Base-by-base conservation (phyloP, 1,140 invertebrate genomes). In the Drosophila pandora region DNA sequence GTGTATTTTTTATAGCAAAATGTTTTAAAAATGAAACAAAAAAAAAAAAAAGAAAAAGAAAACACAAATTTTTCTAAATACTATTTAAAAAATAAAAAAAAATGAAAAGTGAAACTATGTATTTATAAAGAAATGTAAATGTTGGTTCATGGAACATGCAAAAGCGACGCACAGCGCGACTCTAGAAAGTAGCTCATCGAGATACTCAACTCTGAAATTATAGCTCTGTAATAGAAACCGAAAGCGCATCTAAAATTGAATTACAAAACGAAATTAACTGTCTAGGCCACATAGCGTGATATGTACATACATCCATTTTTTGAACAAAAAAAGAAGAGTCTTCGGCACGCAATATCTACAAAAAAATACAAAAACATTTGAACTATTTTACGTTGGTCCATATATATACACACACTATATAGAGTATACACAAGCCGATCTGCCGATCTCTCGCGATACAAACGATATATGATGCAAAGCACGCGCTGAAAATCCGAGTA, bases 1-100 rank as follows among this genome's bases (percentile, higher is more conserved):
- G 76, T 74, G 71, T 75, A 85, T 87, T 87, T 85, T 85, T 85
- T 85, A 85, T 85, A 85, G 78, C 43, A 61, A 85, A 82, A 75
- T 82, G 82, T 87, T 87, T 85, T 81, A 81, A 81, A 34, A 81
- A 73, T 10, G 17, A 37, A 39, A 69, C 53, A 54, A 45, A 39
- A 49, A 57, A 70, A 76, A 56, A 43, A 57, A 7, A 28, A 0
- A 28, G 7, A 6, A 57, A 70, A 73, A 74, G 62, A 55, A 23
- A 22, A 37, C 28, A 74, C 71, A 75, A 84, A 75, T 75, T 75
- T 37, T 75, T 75, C 71, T 75, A 75, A 74, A 77, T 63, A 73
- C 63, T 68, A 74, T 79, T 84, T 79, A 75, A 83, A 79, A 67
- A 50, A 61, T 65, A 45, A 45, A 45, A 43, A 4, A 17, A 59